Percentiles rank a stretch among this genome's conserved stretches.
Evolutionary conservation across 2,888 invertebrate genomes (phyloP).

Genomic region (Notodonta dromedarius): DNA sequence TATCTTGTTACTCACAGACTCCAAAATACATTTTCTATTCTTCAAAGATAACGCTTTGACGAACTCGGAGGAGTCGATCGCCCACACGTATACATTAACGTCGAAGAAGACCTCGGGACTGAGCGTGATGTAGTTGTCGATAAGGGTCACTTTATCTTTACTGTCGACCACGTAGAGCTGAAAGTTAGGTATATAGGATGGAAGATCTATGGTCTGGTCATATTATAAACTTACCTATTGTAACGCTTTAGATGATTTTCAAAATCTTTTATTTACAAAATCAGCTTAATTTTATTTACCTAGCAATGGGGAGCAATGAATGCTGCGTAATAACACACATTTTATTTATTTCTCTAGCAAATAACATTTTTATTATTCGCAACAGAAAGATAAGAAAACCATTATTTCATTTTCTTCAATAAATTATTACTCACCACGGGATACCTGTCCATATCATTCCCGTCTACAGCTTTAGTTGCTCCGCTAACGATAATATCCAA

Average conservation of each 20-base stretch:
- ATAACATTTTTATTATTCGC: too few relatives aligned
- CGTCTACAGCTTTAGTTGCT: slow-evolving; percentile 32
- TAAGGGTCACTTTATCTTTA: slow-evolving; percentile 1
- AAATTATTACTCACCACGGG: slow-evolving; percentile 44
- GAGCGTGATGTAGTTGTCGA: background rate
- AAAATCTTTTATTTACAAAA: too few relatives aligned
- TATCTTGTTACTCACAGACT: slow-evolving; percentile 40
- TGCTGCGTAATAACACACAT: too few relatives aligned
- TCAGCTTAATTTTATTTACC: too few relatives aligned
- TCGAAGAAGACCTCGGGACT: slow-evolving; percentile 44
- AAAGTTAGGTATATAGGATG: background rate
- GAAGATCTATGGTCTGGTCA: too few relatives aligned
- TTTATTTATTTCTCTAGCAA: too few relatives aligned
- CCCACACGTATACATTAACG: slow-evolving; percentile 55
- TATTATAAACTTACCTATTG: too few relatives aligned
- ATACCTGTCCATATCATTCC: slow-evolving; percentile 34
- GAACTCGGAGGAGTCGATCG: slow-evolving; percentile 57
- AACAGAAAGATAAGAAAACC: too few relatives aligned
- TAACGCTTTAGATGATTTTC: too few relatives aligned
- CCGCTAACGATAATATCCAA: slow-evolving; percentile 54
- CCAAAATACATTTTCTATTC: slow-evolving; percentile 59
- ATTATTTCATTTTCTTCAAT: too few relatives aligned
- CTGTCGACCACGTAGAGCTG: slow-evolving; percentile 10
- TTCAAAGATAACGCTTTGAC: slow-evolving; percentile 26
- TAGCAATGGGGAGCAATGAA: too few relatives aligned